Evolutionary conservation across 2,888 invertebrate species (phyloP).

Genomic region (Argyresthia goedartella): DNA sequence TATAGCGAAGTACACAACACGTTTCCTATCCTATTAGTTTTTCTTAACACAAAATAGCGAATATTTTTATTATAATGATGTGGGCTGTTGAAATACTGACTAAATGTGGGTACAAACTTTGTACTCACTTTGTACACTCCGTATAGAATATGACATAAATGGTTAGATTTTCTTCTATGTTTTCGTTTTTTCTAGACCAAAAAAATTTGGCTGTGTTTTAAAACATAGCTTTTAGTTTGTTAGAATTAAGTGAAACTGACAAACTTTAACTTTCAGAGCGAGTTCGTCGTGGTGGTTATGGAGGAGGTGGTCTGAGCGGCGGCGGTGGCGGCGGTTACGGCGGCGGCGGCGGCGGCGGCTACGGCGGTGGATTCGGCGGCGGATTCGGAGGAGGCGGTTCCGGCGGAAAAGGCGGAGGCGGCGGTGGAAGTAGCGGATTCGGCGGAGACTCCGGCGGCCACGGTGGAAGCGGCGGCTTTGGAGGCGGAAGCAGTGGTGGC

Average conservation of each 20-base stretch:
- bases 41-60: too few species aligned
- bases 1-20: too few species aligned
- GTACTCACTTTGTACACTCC: neutral
- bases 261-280: too few species aligned
- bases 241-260: neutral
- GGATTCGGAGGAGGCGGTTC: constrained; percentile 18
- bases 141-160: too few species aligned
- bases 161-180: too few species aligned
- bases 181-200: too few species aligned
- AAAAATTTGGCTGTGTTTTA: neutral
- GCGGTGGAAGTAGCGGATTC: constrained; percentile 19
- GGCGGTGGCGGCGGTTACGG: constrained; percentile 12
- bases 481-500: constrained; percentile 12
- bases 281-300: constrained; percentile 2
- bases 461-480: constrained; percentile 13
- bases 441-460: constrained; percentile 9
- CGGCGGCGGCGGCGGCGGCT: constrained; percentile 21
- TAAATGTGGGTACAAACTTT: neutral
- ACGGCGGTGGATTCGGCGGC: constrained; percentile 23
- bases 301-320: constrained; percentile 9
- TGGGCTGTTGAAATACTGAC: neutral
- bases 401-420: constrained; percentile 9
- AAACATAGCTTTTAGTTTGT: neutral
- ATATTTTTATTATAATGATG: too few species aligned
- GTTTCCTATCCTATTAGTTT: too few species aligned